Evolutionary conservation across 2,797 vertebrate genomes (phyloP).

Genomic region (Anisognathus igniventris): DNA sequence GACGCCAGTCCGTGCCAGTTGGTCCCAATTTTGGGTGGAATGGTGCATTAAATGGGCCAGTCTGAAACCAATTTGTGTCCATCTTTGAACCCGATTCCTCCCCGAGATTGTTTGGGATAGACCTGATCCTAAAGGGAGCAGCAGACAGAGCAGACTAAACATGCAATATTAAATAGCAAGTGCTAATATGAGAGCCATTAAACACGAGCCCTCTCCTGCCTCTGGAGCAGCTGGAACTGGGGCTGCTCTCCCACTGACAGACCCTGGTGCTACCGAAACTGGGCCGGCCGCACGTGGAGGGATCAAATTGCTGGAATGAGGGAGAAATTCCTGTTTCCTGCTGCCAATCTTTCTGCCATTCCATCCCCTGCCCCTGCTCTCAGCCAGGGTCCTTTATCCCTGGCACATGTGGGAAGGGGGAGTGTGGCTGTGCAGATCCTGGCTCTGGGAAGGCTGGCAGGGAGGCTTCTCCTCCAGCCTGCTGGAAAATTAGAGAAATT

Average conservation of each 20-base stretch:
- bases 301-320: neutral
- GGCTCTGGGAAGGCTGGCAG: neutral
- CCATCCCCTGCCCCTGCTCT: neutral
- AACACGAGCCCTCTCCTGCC: neutral
- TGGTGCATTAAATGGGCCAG: neutral
- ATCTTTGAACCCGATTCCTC: neutral
- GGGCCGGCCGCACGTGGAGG: neutral
- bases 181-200: constrained; percentile 41
- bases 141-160: constrained; percentile 57
- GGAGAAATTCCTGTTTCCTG: neutral
- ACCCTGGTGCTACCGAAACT: neutral
- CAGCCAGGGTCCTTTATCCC: neutral
- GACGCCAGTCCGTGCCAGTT: neutral
- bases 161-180: constrained; percentile 44
- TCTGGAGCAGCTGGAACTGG: neutral
- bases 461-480: neutral
- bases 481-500: constrained; percentile 34
- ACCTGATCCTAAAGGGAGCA: constrained; percentile 17
- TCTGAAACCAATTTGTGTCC: neutral
- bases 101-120: neutral
- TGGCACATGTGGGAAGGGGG: neutral
- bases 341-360: neutral
- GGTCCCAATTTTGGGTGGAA: neutral
- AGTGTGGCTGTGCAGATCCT: neutral
- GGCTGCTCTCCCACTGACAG: neutral